Evolutionary conservation across 2,113 vertebrate species (phyloP), one percentile per base, ranked within the genome.

Genomic region (Hiodon tergisus): DNA sequence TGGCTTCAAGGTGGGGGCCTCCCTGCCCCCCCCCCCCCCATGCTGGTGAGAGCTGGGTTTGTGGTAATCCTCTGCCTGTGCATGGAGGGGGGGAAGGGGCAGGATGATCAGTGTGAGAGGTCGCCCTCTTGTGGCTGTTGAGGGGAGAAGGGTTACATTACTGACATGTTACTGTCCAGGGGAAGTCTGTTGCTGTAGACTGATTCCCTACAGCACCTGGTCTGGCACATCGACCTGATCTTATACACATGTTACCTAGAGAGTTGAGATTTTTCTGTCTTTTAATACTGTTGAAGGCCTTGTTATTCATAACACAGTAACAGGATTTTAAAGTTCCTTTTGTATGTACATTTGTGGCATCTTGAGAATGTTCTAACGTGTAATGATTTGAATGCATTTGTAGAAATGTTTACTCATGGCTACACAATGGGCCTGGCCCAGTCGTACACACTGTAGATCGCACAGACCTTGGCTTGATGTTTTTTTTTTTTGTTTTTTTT

Each of bases 161-260:
- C 31, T 31, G 71, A 46, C 54, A 11, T 67, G 31, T 47, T 67
- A 47, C 63, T 67, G 17, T n/a, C 62, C 63, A 53, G 79, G 84
- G 77, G 66, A 70, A 60, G 46, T 7, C 57, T 77, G 52, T 68
- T 31, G 16, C 52, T 73, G 54, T 51, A 66, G 71, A 52, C 58
- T 60, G 51, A 17, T 11, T 51, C 14, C 75, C 77, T 72, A 75
- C 77, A 72, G 66, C 73, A 81, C 76, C 73, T 71, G 69, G 75
- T 60, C 77, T 77, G 16, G 61, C 6, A 47, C 52, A 17, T 62
- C 52, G 55, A 46, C 70, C 60, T 71, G 54, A 58, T 17, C 13
- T 0, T 59, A 48, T 47, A 11, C 17, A 57, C 52, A 5, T n/a
- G 31, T 14, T 47, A 61, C 52, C 62, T 31, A 7, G 9, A 57